Evolutionary conservation across 1,140 invertebrate genomes (phyloP), one percentile per base, ranked within the genome.

Genomic region (Pogonomyrmex barbatus): DNA sequence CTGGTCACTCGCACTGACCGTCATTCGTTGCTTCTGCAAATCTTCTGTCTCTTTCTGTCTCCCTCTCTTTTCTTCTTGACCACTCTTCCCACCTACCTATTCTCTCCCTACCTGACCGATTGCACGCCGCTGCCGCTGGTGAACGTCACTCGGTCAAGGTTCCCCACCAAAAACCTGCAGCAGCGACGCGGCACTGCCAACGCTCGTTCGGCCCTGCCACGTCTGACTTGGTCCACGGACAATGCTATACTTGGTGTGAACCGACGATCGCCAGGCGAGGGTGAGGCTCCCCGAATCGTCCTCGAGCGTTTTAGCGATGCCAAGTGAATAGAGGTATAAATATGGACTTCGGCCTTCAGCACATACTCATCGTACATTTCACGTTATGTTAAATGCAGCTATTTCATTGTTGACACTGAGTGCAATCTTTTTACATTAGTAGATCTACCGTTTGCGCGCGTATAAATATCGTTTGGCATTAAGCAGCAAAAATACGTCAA

Each of bases 91-190:
- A 81, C 62, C 33, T 63, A 52, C 47, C 36, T 68, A 30, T 81
- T 81, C 36, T 70, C 54, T 56, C 47, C 47, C 78, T 88, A 68
- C 86, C 60, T 47, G 58, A 50, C 24, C 58, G 82, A 56, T 63
- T 54, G 58, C 70, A 63, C n/a, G 56, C n/a, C 17, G 83, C 14
- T 56, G 85, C 71, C 42, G 78, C 71, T 90, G 90, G 85, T 77
- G 89, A 90, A 90, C 91, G 88, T 91, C 93, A 94, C 93, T 94
- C 93, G 93, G 93, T 94, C 93, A 94, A 94, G 93, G 93, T 93
- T 86, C 90, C 92, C 89, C 90, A 91, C 93, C 93, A 92, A 94
- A 93, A 93, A 93, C 87, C 88, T 88, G 87, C 67, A 86, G 67
- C 79, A 84, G 60, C 76, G 30, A 62, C 62, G 58, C 62, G 50